Evolutionary conservation across 2,888 invertebrate species (phyloP), one percentile per base, ranked within the genome.

Genomic region (Ophion obscuratus): DNA sequence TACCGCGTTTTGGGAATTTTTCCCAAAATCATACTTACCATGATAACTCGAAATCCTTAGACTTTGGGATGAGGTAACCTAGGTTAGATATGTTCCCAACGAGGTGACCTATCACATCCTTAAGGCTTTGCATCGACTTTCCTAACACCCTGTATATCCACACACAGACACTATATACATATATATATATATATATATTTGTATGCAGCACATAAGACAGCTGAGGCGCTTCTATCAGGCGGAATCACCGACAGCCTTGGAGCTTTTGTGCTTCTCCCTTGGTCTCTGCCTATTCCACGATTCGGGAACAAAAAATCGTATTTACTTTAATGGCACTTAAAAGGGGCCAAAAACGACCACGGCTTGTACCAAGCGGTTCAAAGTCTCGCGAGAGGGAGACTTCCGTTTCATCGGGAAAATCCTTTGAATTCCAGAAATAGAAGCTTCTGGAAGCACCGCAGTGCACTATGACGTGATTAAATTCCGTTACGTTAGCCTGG

Each of bases 141-240:
- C 1, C 24, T 24, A 24, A 24, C 24, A 24, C 24, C 24, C 24
- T 31, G 36, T 14, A 64, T 24, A 9, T 14, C 14, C 36, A 40
- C 11, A n/a, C 17, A 44, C 20, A 31, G n/a, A 68, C 40, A n/a
- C 44, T 47, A 3, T 47, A 47, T 47, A 47, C 1, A 47, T 47
- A 10, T 47, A 14, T 71, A 24, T 53, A 57, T 14, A 71, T 44
- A n/a, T 59, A 14, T 67, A n/a, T 53, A 24, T 70, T n/a, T 66
- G 36, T n/a, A n/a, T n/a, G 47, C 14, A 24, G 59, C 40, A 31
- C 27, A n/a, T 11, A 59, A 53, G 44, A 82, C 71, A 62, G 62
- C 40, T 14, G 76, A 17, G 47, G 40, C 62, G 70, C n/a, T 82
- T 76, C 76, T 53, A 82, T 82, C 76, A 82, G 57, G 11, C 24